These are phyloP conservation scores for Deroplatys truncata DNA, from an alignment of 2,888 invertebrate genomes.

Conservation along the genomic window DNA sequence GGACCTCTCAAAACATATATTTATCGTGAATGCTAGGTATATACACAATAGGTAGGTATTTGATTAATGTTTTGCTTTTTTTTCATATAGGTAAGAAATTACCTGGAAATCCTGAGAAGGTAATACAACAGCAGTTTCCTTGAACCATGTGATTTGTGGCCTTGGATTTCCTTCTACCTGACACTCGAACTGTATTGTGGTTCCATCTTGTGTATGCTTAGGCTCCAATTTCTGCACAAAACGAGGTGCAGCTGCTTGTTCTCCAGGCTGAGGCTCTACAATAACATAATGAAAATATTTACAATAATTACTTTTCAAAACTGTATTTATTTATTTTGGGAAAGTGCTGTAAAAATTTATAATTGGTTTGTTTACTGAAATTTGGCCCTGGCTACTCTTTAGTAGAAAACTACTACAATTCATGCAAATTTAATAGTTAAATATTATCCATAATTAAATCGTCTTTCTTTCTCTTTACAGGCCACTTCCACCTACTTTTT, in stretches of 20 bases:
- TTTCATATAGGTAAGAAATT: not conserved
- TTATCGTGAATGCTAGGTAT: too few species aligned
- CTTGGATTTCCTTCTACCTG: constrained; percentile 92
- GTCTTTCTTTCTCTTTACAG: too few species aligned
- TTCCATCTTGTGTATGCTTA: constrained; percentile 84
- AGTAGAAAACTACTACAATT: too few species aligned
- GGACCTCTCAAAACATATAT: too few species aligned
- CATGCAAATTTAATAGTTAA: too few species aligned
- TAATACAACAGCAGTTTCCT: constrained; percentile 88
- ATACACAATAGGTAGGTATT: too few species aligned
- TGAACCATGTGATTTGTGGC: constrained; percentile 96
- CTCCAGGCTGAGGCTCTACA: constrained; percentile 72
- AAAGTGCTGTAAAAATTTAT: too few species aligned
- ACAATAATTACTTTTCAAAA: not conserved
- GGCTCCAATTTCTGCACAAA: constrained; percentile 83
- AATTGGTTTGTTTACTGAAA: too few species aligned
- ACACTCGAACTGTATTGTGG: constrained; percentile 93
- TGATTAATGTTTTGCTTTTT: too few species aligned
- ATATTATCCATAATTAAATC: too few species aligned
- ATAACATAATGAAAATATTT: constrained; percentile 29
- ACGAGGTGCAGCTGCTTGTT: constrained; percentile 75
- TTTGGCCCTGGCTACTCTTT: too few species aligned
- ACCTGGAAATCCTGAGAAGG: constrained; percentile 83
- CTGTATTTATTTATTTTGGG: not conserved
- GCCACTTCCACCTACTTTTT: too few species aligned